Evolutionary conservation across 2,888 invertebrate species (phyloP).

Genomic region (Sphaerophoria taeniata): DNA sequence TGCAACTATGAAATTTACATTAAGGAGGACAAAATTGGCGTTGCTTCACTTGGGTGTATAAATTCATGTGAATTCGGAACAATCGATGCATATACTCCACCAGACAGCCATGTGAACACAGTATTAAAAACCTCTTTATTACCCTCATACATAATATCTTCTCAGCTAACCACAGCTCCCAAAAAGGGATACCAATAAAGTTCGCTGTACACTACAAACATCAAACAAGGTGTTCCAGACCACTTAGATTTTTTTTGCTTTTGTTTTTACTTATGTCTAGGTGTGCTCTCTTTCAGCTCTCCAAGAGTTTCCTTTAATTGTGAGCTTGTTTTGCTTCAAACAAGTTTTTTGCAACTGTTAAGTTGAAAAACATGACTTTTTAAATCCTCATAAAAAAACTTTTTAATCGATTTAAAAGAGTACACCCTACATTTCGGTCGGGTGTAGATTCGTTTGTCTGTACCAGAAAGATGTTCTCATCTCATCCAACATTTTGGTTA

Average conservation of each 20-base stretch:
- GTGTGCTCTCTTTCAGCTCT: too few relatives aligned
- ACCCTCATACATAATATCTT: constrained; percentile 21
- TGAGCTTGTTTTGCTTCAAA: too few relatives aligned
- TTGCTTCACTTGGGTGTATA: constrained; percentile 14
- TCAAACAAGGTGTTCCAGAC: constrained; percentile 7
- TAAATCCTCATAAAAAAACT: neutral
- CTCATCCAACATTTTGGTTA: constrained; percentile 49
- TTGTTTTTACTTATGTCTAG: too few relatives aligned
- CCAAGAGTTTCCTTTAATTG: too few relatives aligned
- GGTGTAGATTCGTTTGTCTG: neutral
- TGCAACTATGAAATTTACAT: constrained; percentile 35
- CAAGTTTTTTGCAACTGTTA: too few relatives aligned
- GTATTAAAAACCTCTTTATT: constrained; percentile 34
- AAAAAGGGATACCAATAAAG: constrained; percentile 34
- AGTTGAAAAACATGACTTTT: too few relatives aligned
- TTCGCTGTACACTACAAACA: neutral
- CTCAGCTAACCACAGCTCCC: constrained; percentile 19
- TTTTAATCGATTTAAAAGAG: neutral
- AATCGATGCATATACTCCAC: constrained; percentile 44
- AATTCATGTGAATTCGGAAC: constrained; percentile 43
- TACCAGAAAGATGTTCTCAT: constrained; percentile 47
- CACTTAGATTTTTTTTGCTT: too few relatives aligned
- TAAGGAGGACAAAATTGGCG: constrained; percentile 28
- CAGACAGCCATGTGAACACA: constrained; percentile 32
- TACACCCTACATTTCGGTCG: neutral